These are phyloP conservation scores for Bombus confusus DNA, from an alignment of 1,140 invertebrate genomes.

Conservation along the genomic window DNA sequence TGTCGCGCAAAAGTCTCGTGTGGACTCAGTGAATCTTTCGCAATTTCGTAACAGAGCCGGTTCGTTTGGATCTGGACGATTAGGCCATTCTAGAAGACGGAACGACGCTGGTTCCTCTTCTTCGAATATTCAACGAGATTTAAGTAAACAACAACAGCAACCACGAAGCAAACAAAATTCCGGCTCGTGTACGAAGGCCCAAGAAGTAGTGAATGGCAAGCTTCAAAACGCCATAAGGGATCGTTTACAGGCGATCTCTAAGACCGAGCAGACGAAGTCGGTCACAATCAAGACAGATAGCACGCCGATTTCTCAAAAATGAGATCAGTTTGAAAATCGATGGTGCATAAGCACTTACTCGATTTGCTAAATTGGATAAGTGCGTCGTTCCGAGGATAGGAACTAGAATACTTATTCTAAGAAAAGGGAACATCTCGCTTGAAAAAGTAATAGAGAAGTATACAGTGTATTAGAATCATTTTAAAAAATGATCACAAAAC, in stretches of 20 bases:
- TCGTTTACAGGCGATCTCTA: constrained; percentile 42
- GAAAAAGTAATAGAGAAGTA: not conserved
- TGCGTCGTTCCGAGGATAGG: not conserved
- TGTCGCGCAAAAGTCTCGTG: constrained; percentile 60
- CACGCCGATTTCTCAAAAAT: constrained; percentile 50
- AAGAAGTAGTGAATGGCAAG: constrained; percentile 64
- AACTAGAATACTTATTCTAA: constrained; percentile 14
- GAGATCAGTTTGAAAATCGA: constrained; percentile 1
- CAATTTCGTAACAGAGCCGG: constrained; percentile 76
- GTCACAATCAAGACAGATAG: constrained; percentile 42
- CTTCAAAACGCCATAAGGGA: constrained; percentile 56
- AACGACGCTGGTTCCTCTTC: constrained; percentile 60
- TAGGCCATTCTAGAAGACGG: constrained; percentile 64
- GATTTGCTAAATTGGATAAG: constrained; percentile 25
- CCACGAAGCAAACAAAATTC: constrained; percentile 73
- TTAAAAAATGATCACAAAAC: not conserved
- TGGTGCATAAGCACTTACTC: constrained; percentile 38
- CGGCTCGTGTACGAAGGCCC: constrained; percentile 70
- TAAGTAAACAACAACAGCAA: constrained; percentile 66
- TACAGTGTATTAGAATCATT: not conserved
- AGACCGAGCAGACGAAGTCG: constrained; percentile 55
- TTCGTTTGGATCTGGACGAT: constrained; percentile 78
- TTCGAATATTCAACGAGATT: constrained; percentile 65
- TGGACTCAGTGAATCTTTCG: constrained; percentile 65
- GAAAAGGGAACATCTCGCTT: not conserved